Conservation (phyloP, 2,888 invertebrate species). For the Hirtodrosophila histrioides region DNA sequence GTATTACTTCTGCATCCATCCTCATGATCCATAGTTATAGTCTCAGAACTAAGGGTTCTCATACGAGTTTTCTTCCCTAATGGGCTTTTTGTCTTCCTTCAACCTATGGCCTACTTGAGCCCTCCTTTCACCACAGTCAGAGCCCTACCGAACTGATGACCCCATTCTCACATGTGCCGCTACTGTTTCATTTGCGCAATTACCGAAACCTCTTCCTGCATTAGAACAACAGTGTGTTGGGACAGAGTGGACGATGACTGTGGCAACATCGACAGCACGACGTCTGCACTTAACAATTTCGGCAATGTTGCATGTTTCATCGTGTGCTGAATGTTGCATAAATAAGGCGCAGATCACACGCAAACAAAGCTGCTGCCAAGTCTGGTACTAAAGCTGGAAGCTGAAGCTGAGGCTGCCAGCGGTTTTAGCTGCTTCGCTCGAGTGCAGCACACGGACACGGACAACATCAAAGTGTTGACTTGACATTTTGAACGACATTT, state of each 20-base stretch:
- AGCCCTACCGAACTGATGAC: constrained; percentile 46
- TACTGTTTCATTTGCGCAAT: constrained; percentile 68
- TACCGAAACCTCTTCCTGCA: constrained; percentile 58
- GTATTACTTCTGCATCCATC: no score
- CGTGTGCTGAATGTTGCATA: constrained; percentile 81
- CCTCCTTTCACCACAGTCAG: constrained; percentile 13
- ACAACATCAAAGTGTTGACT: constrained; percentile 82
- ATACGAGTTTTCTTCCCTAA: no score
- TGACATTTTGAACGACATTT: constrained; percentile 82
- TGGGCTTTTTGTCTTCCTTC: no score
- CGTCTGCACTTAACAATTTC: constrained; percentile 74
- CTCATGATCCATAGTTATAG: no score
- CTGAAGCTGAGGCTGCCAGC: constrained; percentile 19
- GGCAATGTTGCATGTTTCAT: constrained; percentile 77
- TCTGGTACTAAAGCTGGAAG: constrained; percentile 15
- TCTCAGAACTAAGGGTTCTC: no score
- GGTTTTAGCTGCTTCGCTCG: constrained; percentile 46
- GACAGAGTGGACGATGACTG: constrained; percentile 32
- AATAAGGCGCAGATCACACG: constrained; percentile 79
- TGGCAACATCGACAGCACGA: constrained; percentile 58
- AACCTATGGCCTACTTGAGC: neutral
- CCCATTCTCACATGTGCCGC: constrained; percentile 57
- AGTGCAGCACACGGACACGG: constrained; percentile 59
- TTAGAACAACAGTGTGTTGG: constrained; percentile 58
- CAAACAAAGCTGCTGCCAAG: constrained; percentile 64